phyloP scores from a whole-genome alignment of 35 echinoderm and acorn worm species.

The Antedon bifida region DNA sequence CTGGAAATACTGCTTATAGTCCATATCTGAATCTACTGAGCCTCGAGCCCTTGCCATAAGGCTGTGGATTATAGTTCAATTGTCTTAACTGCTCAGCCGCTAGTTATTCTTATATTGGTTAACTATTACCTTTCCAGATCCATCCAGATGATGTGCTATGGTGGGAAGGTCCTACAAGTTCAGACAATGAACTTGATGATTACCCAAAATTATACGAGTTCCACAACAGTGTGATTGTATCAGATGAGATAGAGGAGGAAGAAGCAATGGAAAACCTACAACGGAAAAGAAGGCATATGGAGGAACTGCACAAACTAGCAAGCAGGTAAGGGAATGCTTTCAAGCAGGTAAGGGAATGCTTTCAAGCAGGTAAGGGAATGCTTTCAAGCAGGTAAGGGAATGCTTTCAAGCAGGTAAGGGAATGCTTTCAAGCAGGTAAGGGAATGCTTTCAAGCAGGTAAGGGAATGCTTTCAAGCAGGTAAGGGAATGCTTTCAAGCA shows the following conservation, averaged over 20 bases:
- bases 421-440: background rate
- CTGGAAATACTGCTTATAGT: too few species aligned
- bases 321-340: background rate
- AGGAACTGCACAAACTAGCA: background rate
- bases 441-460: background rate
- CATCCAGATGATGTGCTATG: background rate
- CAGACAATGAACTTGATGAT: background rate
- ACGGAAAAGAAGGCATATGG: background rate
- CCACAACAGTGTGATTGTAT: background rate
- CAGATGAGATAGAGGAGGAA: background rate
- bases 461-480: background rate
- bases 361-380: background rate
- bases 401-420: background rate
- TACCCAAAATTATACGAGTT: background rate
- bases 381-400: background rate
- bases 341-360: too few species aligned
- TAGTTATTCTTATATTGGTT: too few species aligned
- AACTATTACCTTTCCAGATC: background rate
- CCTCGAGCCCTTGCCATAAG: too few species aligned
- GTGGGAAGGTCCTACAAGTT: background rate
- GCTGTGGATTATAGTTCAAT: too few species aligned
- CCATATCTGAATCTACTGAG: too few species aligned
- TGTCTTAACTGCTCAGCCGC: too few species aligned
- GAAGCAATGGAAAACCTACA: background rate
- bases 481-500: background rate